A percentile compares a stretch with the other conserved stretches of the same genome.
These are phyloP conservation scores for Bombus pascuorum DNA, from an alignment of 1,140 invertebrate species.

Conservation along the genomic window DNA sequence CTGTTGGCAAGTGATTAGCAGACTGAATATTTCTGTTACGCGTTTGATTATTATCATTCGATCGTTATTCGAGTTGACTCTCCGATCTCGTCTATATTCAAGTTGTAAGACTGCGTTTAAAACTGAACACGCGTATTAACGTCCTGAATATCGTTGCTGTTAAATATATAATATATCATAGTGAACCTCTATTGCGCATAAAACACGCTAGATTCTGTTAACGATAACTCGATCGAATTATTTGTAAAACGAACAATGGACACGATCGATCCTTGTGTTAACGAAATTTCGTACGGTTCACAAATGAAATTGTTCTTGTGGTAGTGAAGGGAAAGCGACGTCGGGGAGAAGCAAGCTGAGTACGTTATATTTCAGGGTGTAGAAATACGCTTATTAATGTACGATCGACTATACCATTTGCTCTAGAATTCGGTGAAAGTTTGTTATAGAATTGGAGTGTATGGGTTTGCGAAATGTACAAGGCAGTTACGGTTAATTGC, in stretches of 20 bases:
- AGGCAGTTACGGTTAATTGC: constrained; percentile 17
- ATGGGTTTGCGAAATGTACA: neutral
- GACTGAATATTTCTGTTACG: constrained; percentile 20
- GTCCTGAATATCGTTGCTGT: constrained; percentile 7
- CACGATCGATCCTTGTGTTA: neutral
- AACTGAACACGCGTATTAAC: neutral
- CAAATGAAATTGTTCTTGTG: neutral
- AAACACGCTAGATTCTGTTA: neutral
- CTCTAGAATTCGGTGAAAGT: neutral
- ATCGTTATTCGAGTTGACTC: neutral
- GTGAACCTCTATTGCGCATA: neutral
- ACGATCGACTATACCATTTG: neutral
- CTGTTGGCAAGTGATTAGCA: constrained; percentile 2
- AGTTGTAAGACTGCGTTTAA: neutral
- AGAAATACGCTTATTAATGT: constrained; percentile 13
- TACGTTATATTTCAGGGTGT: constrained; percentile 24
- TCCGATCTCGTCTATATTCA: neutral
- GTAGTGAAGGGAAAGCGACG: neutral
- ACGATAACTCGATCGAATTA: neutral
- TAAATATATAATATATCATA: neutral
- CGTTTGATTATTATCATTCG: constrained; percentile 4
- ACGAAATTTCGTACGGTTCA: constrained; percentile 16
- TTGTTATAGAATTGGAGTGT: constrained; percentile 11
- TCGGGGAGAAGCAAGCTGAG: neutral
- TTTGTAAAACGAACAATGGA: neutral